Conservation (phyloP, 2,797 vertebrate species). For the Micromesistius poutassou region DNA sequence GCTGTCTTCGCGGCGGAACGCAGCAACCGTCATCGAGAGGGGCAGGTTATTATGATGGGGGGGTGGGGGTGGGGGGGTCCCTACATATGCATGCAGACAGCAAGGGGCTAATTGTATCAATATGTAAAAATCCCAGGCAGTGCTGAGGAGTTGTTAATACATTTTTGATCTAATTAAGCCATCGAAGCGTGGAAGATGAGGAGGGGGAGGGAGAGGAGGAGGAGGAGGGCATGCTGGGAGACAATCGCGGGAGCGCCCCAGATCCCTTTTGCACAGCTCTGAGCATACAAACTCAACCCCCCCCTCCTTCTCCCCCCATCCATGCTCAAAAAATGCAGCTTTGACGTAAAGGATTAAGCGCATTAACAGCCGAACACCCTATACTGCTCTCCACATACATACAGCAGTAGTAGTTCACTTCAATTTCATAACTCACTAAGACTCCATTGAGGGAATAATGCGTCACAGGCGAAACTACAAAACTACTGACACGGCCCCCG, state of each 20-base stretch:
- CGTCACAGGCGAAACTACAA: slow-evolving; percentile 44
- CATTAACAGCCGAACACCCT: too few species aligned
- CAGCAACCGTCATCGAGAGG: slow-evolving; percentile 51
- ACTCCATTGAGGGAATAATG: slow-evolving; percentile 63
- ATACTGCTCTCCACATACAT: slow-evolving; percentile 35
- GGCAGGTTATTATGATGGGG: slow-evolving; percentile 65
- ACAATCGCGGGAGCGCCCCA: slow-evolving; percentile 31
- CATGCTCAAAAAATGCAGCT: too few species aligned
- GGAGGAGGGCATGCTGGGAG: slow-evolving; percentile 35
- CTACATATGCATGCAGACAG: slow-evolving; percentile 64
- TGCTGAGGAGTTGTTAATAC: slow-evolving; percentile 70
- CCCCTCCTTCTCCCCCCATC: background rate
- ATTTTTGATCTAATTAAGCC: slow-evolving; percentile 73
- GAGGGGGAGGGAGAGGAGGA: background rate
- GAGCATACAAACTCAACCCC: slow-evolving; percentile 46
- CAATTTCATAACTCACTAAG: slow-evolving; percentile 66
- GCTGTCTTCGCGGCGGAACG: slow-evolving; percentile 37
- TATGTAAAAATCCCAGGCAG: slow-evolving; percentile 71
- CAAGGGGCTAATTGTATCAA: slow-evolving; percentile 76
- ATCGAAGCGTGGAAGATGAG: slow-evolving; percentile 52
- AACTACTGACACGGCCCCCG: slow-evolving; percentile 6
- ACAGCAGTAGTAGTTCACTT: slow-evolving; percentile 44
- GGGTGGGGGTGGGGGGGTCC: slow-evolving; percentile 38
- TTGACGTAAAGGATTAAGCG: too few species aligned
- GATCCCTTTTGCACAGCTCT: slow-evolving; percentile 33